Conservation (phyloP, 2,113 vertebrate species). For the Jacana jacana region DNA sequence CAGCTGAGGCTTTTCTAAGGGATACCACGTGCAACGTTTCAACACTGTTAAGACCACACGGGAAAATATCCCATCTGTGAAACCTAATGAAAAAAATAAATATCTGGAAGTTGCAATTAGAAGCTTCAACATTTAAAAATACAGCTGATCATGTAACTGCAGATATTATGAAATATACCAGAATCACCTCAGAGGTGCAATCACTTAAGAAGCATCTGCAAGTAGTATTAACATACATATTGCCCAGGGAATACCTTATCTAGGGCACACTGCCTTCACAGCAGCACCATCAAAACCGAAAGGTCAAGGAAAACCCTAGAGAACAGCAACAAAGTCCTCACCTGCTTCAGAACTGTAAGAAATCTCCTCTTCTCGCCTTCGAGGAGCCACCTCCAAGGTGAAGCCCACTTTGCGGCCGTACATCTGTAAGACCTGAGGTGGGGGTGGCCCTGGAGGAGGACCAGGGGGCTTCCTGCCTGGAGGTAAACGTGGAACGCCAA, state of each 20-base stretch:
- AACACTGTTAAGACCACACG: not conserved
- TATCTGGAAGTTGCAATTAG: not conserved
- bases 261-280: not conserved
- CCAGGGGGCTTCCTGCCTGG: conserved; percentile 95
- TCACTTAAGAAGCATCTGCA: not conserved
- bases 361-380: conserved; percentile 78
- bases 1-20: not conserved
- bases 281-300: not conserved
- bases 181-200: not conserved
- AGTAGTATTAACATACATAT: not conserved
- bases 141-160: not conserved
- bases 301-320: not conserved
- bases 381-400: conserved; percentile 69
- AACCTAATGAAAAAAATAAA: not conserved
- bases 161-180: not conserved
- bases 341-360: conserved; percentile 83
- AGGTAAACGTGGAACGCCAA: conserved; percentile 90
- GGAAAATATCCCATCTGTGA: not conserved
- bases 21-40: not conserved
- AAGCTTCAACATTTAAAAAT: not conserved
- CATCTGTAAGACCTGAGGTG: conserved; percentile 90
- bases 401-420: conserved; percentile 85
- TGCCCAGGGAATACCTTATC: not conserved
- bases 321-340: not conserved
- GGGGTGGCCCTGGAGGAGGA: conserved; percentile 93